Evolutionary conservation across 2,113 vertebrate genomes (phyloP), one percentile per base, ranked within the genome.

Genomic region (Macrotis lagotis): DNA sequence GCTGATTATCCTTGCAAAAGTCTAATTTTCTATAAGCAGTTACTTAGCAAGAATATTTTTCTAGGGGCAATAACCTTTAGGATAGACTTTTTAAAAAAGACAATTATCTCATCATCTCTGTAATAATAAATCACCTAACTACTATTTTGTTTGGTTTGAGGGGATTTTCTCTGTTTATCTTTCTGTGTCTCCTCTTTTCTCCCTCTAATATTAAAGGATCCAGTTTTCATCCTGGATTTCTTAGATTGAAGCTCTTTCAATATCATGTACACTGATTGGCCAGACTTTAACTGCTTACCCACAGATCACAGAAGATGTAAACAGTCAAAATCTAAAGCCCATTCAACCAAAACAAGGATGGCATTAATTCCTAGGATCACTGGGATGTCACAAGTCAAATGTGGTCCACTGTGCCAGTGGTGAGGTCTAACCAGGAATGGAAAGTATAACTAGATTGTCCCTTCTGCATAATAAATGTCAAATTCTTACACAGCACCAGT

Each of bases 391-490:
- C 66, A 44, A 74, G 59, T 83, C 66, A 44, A 44, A 83, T 22
- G 14, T 83, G 24, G 55, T 28, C 3, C 92, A 28, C 52, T 83
- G 50, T 88, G 90, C 90, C 26, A 24, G 2, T 26, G 11, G 95
- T 10, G 52, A 25, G 53, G 12, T 1, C 48, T 50, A 6, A 91
- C 16, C 19, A 90, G 88, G 59, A 97, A 89, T 48, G 66, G 66
- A 96, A 25, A 51, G 93, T 14, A 8, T n/a, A 48, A 66, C 14
- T 31, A 50, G 48, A 37, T 92, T 93, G 92, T 74, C 12, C 8
- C 47, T 74, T 48, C n/a, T 90, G 26, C 92, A 94, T 95, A 95
- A 66, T 49, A 89, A 96, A 92, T 48, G 49, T 88, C 91, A 94
- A 55, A 90, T 66, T 92, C 37, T 55, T 37, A 55, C 91, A 91